Conservation (phyloP, 1,140 invertebrate genomes). For the Arion vulgaris region DNA sequence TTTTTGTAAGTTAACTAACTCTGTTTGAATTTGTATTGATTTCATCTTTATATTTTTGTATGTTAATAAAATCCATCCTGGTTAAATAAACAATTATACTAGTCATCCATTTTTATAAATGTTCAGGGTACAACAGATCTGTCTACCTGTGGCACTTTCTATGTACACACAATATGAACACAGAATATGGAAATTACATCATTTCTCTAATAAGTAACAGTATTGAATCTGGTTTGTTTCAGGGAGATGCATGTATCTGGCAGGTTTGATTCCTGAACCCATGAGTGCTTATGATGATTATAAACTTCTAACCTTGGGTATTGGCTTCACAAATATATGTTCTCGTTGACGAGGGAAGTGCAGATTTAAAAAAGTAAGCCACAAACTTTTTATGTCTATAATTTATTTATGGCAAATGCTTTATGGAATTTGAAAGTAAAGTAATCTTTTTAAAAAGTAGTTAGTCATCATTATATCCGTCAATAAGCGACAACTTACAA, state of each 20-base stretch:
- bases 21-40: neutral
- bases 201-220: too few species aligned
- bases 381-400: neutral
- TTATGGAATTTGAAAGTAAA: neutral
- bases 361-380: slow-evolving; percentile 84
- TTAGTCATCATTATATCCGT: too few species aligned
- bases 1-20: slow-evolving; percentile 84
- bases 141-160: too few species aligned
- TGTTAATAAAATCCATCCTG: neutral
- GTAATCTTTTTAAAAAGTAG: too few species aligned
- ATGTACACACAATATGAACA: too few species aligned
- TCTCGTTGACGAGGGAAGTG: slow-evolving; percentile 92
- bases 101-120: too few species aligned
- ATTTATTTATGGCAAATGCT: neutral
- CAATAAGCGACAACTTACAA: too few species aligned
- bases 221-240: slow-evolving; percentile 41
- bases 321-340: slow-evolving; percentile 99
- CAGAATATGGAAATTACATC: too few species aligned
- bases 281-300: slow-evolving; percentile 97
- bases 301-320: slow-evolving; percentile 91
- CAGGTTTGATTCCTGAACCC: slow-evolving; percentile 93
- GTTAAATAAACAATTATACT: neutral
- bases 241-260: slow-evolving; percentile 96
- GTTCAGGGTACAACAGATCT: too few species aligned
- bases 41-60: neutral